phyloP scores from a whole-genome alignment of 2,888 invertebrate genomes.

The Azorinus chamasolen region DNA sequence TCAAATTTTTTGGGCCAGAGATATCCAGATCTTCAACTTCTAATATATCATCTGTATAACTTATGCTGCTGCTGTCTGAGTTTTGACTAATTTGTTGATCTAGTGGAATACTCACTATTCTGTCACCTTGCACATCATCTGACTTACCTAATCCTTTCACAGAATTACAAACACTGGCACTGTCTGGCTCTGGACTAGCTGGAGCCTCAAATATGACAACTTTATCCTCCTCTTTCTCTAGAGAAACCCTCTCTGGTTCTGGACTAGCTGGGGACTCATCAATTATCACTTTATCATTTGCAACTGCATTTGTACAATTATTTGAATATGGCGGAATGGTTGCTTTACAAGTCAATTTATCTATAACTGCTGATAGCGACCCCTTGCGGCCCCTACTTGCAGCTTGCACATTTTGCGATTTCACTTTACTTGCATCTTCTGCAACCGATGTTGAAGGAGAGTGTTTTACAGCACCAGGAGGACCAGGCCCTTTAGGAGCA shows the following conservation, averaged over 20 bases:
- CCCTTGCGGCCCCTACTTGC: conserved; percentile 73
- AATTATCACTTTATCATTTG: conserved; percentile 37
- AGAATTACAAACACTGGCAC: conserved; percentile 6
- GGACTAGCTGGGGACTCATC: conserved; percentile 63
- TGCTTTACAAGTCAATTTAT: conserved; percentile 89
- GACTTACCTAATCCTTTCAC: conserved; percentile 12
- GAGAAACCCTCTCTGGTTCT: conserved; percentile 37
- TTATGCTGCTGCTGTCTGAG: neutral
- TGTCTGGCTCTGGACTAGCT: conserved; percentile 60
- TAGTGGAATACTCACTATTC: conserved; percentile 61
- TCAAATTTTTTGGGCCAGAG: too few species aligned
- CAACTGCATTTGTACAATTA: conserved; percentile 5
- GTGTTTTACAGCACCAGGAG: conserved; percentile 24
- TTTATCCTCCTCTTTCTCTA: conserved; percentile 37
- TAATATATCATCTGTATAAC: too few species aligned
- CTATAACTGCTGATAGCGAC: conserved; percentile 90
- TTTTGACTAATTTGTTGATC: conserved; percentile 17
- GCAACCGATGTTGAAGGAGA: neutral
- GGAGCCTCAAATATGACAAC: conserved; percentile 64
- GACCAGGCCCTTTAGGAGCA: conserved; percentile 63
- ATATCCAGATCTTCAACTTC: too few species aligned
- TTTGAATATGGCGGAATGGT: conserved; percentile 21
- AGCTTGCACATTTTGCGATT: neutral
- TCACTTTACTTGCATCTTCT: neutral
- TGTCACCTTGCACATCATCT: conserved; percentile 10